These are phyloP conservation scores for Morelia viridis DNA, from an alignment of 2,797 vertebrate species.

Conservation along the genomic window DNA sequence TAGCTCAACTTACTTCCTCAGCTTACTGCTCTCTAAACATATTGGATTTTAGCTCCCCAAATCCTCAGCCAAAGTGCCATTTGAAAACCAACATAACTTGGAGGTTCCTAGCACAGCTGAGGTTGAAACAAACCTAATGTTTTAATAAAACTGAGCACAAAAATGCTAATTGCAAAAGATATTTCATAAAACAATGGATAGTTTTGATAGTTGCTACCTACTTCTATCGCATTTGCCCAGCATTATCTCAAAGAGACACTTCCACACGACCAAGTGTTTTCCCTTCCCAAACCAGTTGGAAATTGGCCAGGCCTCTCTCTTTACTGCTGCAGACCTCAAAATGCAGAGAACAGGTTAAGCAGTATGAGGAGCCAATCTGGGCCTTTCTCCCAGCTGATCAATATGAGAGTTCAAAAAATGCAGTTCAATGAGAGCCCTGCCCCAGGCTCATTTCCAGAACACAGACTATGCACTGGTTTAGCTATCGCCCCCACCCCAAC, in stretches of 20 bases:
- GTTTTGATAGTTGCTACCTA: not conserved
- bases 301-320: not conserved
- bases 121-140: not conserved
- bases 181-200: not conserved
- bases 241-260: not conserved
- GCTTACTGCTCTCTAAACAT: not conserved
- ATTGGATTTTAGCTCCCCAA: not conserved
- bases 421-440: not conserved
- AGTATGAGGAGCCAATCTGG: not conserved
- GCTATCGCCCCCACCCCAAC: not conserved
- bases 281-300: not conserved
- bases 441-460: not conserved
- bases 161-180: not conserved
- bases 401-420: not conserved
- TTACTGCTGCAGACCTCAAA: not conserved
- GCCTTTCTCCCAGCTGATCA: not conserved
- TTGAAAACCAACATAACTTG: not conserved
- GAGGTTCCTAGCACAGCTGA: not conserved
- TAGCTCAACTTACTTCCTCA: not conserved
- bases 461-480: not conserved
- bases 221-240: not conserved
- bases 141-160: not conserved
- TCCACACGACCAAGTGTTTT: not conserved
- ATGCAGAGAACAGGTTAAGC: not conserved
- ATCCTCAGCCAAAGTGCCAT: not conserved